Conservation (phyloP, 2,888 invertebrate species). For the Drosophila pegasa region DNA sequence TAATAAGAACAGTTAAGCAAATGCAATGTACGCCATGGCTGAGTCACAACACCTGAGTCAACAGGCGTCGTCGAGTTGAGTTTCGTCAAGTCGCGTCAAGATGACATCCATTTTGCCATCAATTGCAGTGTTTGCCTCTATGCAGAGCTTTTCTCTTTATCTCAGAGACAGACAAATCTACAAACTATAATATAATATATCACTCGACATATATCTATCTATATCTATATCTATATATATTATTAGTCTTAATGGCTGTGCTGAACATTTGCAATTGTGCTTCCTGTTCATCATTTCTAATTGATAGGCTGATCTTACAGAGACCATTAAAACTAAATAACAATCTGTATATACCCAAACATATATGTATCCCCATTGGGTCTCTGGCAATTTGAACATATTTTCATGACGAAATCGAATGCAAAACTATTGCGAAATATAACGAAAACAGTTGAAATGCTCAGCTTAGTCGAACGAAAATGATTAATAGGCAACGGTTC, state of each 20-base stretch:
- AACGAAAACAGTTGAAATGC: not conserved
- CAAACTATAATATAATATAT: constrained; percentile 20
- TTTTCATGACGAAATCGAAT: not conserved
- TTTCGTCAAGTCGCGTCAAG: constrained; percentile 3
- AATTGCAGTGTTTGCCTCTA: not conserved
- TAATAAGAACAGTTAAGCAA: not conserved
- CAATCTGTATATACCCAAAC: not conserved
- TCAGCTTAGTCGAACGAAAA: not conserved
- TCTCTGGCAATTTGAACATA: no score
- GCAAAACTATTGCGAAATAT: not conserved
- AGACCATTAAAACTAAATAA: not conserved
- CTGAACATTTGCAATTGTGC: constrained; percentile 2
- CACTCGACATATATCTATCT: not conserved
- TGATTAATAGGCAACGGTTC: not conserved
- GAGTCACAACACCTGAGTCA: constrained; percentile 30
- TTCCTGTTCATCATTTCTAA: constrained; percentile 11
- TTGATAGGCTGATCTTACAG: not conserved
- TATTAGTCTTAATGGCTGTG: not conserved
- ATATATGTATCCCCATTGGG: not conserved
- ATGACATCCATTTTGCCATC: not conserved
- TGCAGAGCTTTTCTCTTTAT: not conserved
- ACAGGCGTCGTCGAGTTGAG: constrained; percentile 5
- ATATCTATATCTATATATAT: not conserved
- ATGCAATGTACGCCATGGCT: constrained; percentile 4
- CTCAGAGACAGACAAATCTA: constrained; percentile 9